Percentiles rank a stretch among this genome's conserved stretches.
phyloP scores from a whole-genome alignment of 37 sponge, comb jelly and placozoan genomes.

The Eunapius fragilis region DNA sequence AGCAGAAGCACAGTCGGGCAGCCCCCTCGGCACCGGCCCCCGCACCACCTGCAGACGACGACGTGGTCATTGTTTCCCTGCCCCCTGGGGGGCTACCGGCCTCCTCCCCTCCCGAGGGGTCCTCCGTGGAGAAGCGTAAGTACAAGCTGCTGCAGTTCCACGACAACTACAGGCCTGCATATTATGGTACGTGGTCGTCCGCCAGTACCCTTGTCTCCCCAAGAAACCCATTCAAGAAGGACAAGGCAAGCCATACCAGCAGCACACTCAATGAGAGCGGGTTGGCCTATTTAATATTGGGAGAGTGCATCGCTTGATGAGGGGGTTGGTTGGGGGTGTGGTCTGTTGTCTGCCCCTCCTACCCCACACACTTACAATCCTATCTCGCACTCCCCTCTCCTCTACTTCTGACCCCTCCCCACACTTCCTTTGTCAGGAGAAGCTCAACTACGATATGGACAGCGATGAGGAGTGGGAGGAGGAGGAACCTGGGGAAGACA shows the following conservation, averaged over 20 bases:
- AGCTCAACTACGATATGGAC: conserved; percentile 79
- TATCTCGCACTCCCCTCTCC: neutral
- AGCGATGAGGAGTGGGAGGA: conserved; percentile 99
- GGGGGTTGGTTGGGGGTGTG: too few species aligned
- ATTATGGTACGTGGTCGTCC: conserved; percentile 91
- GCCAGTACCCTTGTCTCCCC: conserved; percentile 50
- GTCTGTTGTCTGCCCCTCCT: too few species aligned
- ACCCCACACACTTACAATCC: too few species aligned
- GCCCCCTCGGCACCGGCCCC: neutral
- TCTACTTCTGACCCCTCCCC: too few species aligned
- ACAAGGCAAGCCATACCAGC: conserved; percentile 82
- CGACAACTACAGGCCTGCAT: conserved; percentile 93
- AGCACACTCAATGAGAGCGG: too few species aligned
- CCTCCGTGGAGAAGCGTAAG: conserved; percentile 24
- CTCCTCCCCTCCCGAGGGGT: neutral
- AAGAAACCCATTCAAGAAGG: conserved; percentile 83
- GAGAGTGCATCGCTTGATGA: too few species aligned
- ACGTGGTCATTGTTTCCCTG: conserved; percentile 23
- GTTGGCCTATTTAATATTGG: too few species aligned
- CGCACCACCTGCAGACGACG: neutral
- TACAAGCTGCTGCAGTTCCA: conserved; percentile 93
- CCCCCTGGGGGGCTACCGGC: neutral
- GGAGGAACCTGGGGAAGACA: conserved; percentile 90
- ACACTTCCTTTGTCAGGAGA: conserved; percentile 33
- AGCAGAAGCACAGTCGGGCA: neutral